Conservation (phyloP, 2,888 invertebrate species). For the Omphaloscelis lunosa region DNA sequence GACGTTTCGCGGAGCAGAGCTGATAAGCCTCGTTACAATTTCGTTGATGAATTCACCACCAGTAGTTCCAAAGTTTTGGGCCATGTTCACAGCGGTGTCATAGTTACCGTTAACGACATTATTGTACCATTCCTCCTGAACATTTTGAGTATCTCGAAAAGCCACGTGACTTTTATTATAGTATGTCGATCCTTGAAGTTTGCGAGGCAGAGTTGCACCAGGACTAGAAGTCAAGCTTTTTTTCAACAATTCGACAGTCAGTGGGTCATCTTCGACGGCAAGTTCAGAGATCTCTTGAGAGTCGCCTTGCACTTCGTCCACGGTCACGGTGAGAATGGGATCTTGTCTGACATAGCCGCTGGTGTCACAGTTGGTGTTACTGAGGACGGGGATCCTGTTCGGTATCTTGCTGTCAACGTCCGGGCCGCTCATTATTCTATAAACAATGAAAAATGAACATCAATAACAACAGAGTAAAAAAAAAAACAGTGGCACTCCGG, state of each 20-base stretch:
- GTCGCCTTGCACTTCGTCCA: slow-evolving; percentile 63
- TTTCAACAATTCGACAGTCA: slow-evolving; percentile 49
- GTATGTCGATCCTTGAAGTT: slow-evolving; percentile 64
- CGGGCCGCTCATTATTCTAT: slow-evolving; percentile 61
- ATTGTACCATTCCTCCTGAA: slow-evolving; percentile 60
- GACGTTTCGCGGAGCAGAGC: slow-evolving; percentile 47
- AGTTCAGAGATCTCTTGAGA: slow-evolving; percentile 64
- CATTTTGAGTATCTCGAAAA: slow-evolving; percentile 61
- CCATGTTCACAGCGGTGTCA: slow-evolving; percentile 63
- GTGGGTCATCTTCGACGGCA: slow-evolving; percentile 5
- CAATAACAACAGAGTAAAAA: background rate
- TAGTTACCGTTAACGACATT: slow-evolving; percentile 57
- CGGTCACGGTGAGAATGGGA: slow-evolving; percentile 70
- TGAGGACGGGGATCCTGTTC: slow-evolving; percentile 72
- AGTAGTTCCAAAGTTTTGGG: slow-evolving; percentile 47
- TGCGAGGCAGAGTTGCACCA: slow-evolving; percentile 55
- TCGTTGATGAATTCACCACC: slow-evolving; percentile 40
- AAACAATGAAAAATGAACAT: background rate
- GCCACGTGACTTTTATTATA: slow-evolving; percentile 64
- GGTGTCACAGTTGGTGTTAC: slow-evolving; percentile 69
- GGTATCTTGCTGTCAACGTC: slow-evolving; percentile 72
- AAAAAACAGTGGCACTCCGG: no score
- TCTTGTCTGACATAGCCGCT: slow-evolving; percentile 70
- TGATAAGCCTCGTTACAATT: slow-evolving; percentile 57
- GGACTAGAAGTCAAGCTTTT: slow-evolving; percentile 56